Percentiles rank a stretch among this genome's conserved stretches.
Conservation (phyloP, 2,113 vertebrate genomes). For the Coracopsis vasa region DNA sequence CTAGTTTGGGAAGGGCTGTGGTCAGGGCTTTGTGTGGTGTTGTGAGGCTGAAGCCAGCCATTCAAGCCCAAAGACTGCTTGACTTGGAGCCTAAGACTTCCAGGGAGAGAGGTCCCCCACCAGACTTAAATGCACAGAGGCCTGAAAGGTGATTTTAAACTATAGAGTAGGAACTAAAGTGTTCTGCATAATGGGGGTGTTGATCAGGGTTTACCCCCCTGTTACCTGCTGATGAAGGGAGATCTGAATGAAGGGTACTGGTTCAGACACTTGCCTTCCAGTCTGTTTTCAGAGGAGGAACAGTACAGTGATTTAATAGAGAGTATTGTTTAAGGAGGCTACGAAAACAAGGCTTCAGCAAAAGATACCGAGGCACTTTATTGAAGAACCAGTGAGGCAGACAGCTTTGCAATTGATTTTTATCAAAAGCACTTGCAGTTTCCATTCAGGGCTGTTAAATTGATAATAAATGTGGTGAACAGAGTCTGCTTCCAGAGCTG, state of each 20-base stretch:
- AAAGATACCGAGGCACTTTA: conserved; percentile 36
- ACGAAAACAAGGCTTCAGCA: conserved; percentile 46
- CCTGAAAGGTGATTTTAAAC: conserved; percentile 3
- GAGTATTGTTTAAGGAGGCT: conserved; percentile 32
- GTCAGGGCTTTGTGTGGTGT: not conserved
- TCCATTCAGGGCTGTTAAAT: conserved; percentile 49
- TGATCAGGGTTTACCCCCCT: not conserved
- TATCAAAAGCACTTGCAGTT: conserved; percentile 57
- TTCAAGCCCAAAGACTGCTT: not conserved
- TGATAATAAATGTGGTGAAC: conserved; percentile 36
- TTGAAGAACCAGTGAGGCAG: conserved; percentile 33
- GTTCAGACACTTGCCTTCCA: not conserved
- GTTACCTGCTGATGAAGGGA: not conserved
- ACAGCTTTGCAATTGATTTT: conserved; percentile 60
- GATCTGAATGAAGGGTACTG: not conserved
- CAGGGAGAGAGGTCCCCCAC: not conserved
- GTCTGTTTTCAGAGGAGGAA: not conserved
- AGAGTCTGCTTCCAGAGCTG: conserved; percentile 1
- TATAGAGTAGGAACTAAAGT: not conserved
- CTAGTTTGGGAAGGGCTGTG: not conserved
- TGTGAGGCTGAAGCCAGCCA: not conserved
- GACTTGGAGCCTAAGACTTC: not conserved
- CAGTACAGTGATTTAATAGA: not conserved
- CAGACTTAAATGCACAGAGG: not conserved
- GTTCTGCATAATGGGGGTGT: not conserved